Evolutionary conservation across 1,140 invertebrate genomes (phyloP).

Genomic region (Bombus consobrinus): DNA sequence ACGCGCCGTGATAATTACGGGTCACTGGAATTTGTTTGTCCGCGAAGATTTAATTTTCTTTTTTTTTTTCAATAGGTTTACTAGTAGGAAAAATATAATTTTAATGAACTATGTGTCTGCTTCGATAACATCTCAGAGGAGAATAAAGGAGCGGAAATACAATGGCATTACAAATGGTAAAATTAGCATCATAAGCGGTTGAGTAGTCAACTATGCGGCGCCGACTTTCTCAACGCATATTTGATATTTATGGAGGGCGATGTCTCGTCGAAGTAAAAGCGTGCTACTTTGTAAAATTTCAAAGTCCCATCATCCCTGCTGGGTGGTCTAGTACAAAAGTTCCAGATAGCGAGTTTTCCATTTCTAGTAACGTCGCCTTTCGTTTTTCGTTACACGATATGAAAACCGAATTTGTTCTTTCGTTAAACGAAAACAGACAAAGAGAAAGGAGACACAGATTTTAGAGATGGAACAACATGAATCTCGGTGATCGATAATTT

Average conservation of each 20-base stretch:
- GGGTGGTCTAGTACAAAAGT: too few species aligned
- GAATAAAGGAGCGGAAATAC: not conserved
- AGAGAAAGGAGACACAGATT: not conserved
- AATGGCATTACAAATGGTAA: not conserved
- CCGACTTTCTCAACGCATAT: not conserved
- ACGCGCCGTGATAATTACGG: not conserved
- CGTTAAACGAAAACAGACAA: not conserved
- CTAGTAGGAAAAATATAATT: not conserved
- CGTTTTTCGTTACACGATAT: too few species aligned
- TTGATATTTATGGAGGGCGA: not conserved
- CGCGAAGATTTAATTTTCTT: not conserved
- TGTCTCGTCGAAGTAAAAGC: not conserved
- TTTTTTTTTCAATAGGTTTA: not conserved
- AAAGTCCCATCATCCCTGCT: not conserved
- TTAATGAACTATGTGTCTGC: not conserved
- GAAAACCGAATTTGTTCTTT: not conserved
- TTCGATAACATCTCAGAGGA: not conserved
- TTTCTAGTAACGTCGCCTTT: too few species aligned
- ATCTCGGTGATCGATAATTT: not conserved
- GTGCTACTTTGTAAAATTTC: not conserved
- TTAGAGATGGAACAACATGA: too few species aligned
- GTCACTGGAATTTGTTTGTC: not conserved
- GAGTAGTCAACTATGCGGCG: not conserved
- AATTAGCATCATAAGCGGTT: constrained; percentile 1
- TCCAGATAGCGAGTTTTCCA: too few species aligned